phyloP scores from a whole-genome alignment of 2,797 vertebrate genomes.

The Trachurus trachurus region DNA sequence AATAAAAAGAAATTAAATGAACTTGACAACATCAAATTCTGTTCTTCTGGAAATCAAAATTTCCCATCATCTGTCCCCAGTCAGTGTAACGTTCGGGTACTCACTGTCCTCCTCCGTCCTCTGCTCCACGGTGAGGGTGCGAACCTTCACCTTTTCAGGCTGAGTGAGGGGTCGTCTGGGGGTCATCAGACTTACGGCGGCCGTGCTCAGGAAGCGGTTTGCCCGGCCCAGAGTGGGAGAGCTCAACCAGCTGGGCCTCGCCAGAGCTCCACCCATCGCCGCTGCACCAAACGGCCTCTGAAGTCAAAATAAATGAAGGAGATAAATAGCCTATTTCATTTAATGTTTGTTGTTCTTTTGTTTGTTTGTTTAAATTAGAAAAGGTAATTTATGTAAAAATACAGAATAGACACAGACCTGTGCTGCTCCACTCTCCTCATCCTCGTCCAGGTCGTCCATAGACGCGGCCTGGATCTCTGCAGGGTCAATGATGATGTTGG shows the following conservation, averaged over 20 bases:
- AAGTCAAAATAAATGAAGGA: fast-evolving
- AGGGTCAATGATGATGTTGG: conserved; percentile 96
- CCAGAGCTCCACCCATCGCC: conserved; percentile 91
- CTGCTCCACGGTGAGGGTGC: conserved; percentile 92
- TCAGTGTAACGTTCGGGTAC: conserved; percentile 62
- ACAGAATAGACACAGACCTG: conserved; percentile 83
- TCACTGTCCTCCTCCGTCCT: conserved; percentile 97
- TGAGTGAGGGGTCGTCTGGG: conserved; percentile 90
- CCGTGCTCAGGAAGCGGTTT: conserved; percentile 96
- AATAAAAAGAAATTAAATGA: too few species aligned
- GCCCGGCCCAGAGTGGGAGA: conserved; percentile 96
- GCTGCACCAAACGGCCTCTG: conserved; percentile 90
- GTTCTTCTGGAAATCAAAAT: too few species aligned
- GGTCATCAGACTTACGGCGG: conserved; percentile 96
- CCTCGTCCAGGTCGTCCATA: conserved; percentile 98
- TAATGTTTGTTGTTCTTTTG: neutral
- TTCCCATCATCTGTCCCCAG: neutral
- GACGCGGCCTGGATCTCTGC: conserved; percentile 93
- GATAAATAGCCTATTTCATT: too few species aligned
- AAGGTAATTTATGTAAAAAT: too few species aligned
- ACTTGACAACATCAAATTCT: too few species aligned
- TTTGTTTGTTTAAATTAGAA: neutral
- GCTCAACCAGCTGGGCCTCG: conserved; percentile 95
- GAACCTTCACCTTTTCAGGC: conserved; percentile 96
- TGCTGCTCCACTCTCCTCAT: conserved; percentile 91